Evolutionary conservation across 1,140 invertebrate genomes (phyloP).

Genomic region (Triops cancriformis): DNA sequence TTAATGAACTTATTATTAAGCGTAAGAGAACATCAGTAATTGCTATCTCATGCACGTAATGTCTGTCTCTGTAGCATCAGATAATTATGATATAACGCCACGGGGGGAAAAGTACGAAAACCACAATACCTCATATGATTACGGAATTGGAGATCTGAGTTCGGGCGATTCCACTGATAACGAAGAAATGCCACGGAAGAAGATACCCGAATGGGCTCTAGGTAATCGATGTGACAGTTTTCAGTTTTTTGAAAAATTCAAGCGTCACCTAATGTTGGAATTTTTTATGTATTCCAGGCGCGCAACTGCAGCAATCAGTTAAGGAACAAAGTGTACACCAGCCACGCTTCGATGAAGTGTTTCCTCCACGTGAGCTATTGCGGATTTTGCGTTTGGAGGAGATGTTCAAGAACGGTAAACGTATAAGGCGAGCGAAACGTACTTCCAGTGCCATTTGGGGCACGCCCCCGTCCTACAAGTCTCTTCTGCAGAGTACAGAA

Average conservation of each 20-base stretch:
- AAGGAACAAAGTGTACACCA: background rate
- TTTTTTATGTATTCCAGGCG: constrained; percentile 11
- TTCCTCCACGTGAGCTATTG: constrained; percentile 19
- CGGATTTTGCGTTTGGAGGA: background rate
- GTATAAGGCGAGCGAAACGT: constrained; percentile 10
- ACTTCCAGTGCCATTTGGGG: constrained; percentile 28
- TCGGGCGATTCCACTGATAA: constrained; percentile 34
- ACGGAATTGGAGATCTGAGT: constrained; percentile 32
- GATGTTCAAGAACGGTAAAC: background rate
- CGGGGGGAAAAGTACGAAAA: background rate
- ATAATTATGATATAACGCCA: background rate
- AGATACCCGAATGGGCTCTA: constrained; percentile 31
- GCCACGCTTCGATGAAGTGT: constrained; percentile 19
- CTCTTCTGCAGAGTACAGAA: background rate
- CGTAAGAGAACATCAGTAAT: too few relatives aligned
- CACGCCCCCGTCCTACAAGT: constrained; percentile 20
- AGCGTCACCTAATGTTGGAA: background rate
- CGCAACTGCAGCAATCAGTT: background rate
- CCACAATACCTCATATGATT: constrained; percentile 29
- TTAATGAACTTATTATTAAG: too few relatives aligned
- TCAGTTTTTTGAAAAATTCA: background rate
- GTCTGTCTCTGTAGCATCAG: background rate
- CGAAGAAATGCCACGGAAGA: constrained; percentile 30
- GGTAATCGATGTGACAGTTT: constrained; percentile 17
- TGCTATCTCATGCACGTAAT: too few relatives aligned